Percentiles rank a stretch among this genome's conserved stretches.
Conservation (phyloP, 2,797 vertebrate genomes). For the Gila robusta region DNA sequence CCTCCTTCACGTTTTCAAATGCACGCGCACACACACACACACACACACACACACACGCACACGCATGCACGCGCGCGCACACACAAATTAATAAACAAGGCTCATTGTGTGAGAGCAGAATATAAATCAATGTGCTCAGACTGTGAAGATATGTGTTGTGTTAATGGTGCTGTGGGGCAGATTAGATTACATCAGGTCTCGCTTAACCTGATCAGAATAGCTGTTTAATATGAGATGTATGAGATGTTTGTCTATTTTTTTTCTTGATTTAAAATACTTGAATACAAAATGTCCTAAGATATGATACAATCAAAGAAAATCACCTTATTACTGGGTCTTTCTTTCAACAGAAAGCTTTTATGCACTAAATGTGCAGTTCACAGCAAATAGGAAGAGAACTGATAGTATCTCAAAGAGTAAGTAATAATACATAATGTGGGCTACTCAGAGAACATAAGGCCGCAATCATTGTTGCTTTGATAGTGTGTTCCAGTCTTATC, state of each 20-base stretch:
- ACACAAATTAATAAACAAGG: conserved; percentile 16
- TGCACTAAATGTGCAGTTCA: conserved; percentile 22
- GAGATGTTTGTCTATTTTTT: conserved; percentile 11
- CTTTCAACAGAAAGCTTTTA: conserved; percentile 14
- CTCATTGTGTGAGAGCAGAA: conserved; percentile 39
- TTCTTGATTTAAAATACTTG: conserved; percentile 19
- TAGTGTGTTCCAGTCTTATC: conserved; percentile 29
- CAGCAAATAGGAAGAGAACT: conserved; percentile 21
- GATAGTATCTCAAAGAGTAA: conserved; percentile 47
- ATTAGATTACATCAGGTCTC: conserved; percentile 45
- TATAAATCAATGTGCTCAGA: conserved; percentile 43
- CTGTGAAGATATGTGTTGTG: conserved; percentile 36
- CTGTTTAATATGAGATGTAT: conserved; percentile 30
- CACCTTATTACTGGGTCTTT: not conserved
- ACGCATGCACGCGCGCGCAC: not conserved
- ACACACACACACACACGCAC: conserved; percentile 14
- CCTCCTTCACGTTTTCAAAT: conserved; percentile 14
- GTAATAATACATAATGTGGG: conserved; percentile 23
- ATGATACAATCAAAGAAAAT: conserved; percentile 25
- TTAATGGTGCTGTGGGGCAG: conserved; percentile 34
- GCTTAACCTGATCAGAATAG: conserved; percentile 48
- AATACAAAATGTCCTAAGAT: conserved; percentile 14
- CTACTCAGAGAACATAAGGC: not conserved
- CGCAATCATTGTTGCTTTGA: conserved; percentile 40
- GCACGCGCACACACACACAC: conserved; percentile 7